Percentiles rank a stretch among this genome's conserved stretches.
phyloP scores from a whole-genome alignment of 2,888 invertebrate genomes.

The Trichogramma evanescens region DNA sequence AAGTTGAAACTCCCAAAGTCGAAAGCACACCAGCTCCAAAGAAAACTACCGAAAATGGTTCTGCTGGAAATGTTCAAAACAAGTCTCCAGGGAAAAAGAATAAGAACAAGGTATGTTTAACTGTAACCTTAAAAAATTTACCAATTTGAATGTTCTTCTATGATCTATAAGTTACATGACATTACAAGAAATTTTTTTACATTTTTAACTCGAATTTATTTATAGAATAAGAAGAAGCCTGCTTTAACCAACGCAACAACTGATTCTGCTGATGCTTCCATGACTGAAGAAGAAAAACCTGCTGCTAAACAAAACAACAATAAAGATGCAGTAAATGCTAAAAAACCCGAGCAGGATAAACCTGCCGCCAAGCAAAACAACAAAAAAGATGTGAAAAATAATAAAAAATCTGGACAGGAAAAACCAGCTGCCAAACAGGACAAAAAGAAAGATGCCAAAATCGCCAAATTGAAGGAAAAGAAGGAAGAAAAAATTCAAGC shows the following conservation, averaged over 20 bases:
- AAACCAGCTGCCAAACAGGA: background rate
- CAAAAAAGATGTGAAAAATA: background rate
- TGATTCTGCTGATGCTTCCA: too few species aligned
- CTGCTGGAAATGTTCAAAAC: too few species aligned
- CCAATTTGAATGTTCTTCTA: too few species aligned
- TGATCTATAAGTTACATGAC: too few species aligned
- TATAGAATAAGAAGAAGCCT: background rate
- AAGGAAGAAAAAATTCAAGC: background rate
- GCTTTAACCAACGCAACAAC: background rate
- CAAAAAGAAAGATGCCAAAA: background rate
- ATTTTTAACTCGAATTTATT: background rate
- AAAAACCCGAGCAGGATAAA: background rate
- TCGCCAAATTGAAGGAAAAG: constrained; percentile 5
- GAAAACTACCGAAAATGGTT: too few species aligned
- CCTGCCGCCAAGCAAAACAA: background rate
- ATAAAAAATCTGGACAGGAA: background rate
- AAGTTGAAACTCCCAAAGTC: too few species aligned
- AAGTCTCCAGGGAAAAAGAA: too few species aligned
- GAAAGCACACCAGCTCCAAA: too few species aligned
- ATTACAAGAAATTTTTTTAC: too few species aligned
- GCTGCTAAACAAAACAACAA: background rate
- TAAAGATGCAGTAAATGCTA: constrained; percentile 2
- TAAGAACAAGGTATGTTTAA: too few species aligned
- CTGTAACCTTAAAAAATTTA: too few species aligned
- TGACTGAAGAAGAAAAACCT: background rate